These are phyloP conservation scores for Leptatherina wallacei DNA, from an alignment of 2,797 vertebrate species.

Conservation along the genomic window DNA sequence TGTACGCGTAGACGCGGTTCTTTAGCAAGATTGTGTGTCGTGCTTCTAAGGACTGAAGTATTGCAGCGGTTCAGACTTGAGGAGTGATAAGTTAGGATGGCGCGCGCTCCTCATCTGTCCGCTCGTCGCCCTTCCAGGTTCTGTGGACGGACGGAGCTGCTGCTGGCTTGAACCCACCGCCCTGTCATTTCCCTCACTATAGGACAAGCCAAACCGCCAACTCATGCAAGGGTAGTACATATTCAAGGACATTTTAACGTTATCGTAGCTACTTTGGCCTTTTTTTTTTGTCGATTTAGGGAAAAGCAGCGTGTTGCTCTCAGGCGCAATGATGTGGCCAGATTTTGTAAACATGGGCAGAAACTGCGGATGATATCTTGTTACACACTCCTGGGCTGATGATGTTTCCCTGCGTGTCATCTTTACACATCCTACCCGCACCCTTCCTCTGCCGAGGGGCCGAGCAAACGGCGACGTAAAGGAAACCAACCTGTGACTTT, in stretches of 20 bases:
- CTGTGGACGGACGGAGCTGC: slow-evolving; percentile 24
- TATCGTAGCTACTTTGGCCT: slow-evolving; percentile 63
- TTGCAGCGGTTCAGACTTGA: slow-evolving; percentile 60
- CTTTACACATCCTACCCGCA: slow-evolving; percentile 43
- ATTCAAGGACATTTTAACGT: slow-evolving; percentile 77
- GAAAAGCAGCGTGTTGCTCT: slow-evolving; percentile 48
- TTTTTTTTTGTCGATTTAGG: slow-evolving; percentile 58
- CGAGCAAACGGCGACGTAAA: slow-evolving; percentile 44
- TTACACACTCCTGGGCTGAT: slow-evolving; percentile 18
- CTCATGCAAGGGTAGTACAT: slow-evolving; percentile 44
- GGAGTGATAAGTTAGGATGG: slow-evolving; percentile 68
- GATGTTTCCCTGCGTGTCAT: slow-evolving; percentile 57
- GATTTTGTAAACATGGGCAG: slow-evolving; percentile 62
- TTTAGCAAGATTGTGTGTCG: slow-evolving; percentile 36
- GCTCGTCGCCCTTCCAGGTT: slow-evolving; percentile 32
- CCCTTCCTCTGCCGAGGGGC: slow-evolving; percentile 44
- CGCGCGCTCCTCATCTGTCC: slow-evolving; percentile 30
- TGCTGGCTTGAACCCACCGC: slow-evolving; percentile 20
- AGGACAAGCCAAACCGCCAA: slow-evolving; percentile 31
- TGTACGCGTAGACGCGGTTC: fast-evolving
- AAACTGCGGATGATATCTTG: slow-evolving; percentile 28
- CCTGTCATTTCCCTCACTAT: not conserved
- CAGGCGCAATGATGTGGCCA: slow-evolving; percentile 47
- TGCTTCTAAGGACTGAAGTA: slow-evolving; percentile 62
- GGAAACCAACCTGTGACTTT: slow-evolving; percentile 53